Evolutionary conservation across 2,797 vertebrate genomes (phyloP).

Genomic region (Gymnoscopelus microlampas): DNA sequence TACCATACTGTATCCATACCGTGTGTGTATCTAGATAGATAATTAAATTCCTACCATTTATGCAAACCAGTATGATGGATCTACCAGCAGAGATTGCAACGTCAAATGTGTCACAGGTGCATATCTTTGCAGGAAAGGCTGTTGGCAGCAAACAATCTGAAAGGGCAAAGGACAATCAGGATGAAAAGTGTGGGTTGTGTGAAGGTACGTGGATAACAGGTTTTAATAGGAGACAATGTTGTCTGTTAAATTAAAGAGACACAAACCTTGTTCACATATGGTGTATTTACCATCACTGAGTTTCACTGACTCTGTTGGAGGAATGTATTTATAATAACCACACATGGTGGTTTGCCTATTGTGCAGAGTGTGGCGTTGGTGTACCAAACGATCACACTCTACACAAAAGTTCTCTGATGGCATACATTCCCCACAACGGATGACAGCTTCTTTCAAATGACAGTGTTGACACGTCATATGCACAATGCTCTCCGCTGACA

Average conservation of each 20-base stretch:
- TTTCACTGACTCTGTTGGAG: constrained; percentile 7
- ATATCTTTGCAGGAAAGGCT: constrained; percentile 18
- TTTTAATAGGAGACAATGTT: background rate
- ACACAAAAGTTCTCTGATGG: constrained; percentile 7
- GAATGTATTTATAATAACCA: constrained; percentile 4
- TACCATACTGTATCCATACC: background rate
- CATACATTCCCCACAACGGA: constrained; percentile 26
- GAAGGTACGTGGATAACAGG: background rate
- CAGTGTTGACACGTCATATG: constrained; percentile 8
- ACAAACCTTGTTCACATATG: background rate
- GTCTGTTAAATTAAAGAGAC: constrained; percentile 1
- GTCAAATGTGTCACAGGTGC: constrained; percentile 20
- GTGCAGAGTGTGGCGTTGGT: constrained; percentile 10
- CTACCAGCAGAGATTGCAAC: constrained; percentile 8
- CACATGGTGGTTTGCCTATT: constrained; percentile 10
- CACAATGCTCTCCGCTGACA: constrained; percentile 2
- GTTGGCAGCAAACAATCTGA: constrained; percentile 30
- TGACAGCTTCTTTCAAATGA: constrained; percentile 8
- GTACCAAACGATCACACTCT: constrained; percentile 4
- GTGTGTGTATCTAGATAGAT: no score
- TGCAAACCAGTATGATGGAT: constrained; percentile 6
- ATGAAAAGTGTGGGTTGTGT: constrained; percentile 1
- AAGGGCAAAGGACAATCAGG: constrained; percentile 12
- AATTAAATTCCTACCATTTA: background rate
- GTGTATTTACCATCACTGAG: constrained; percentile 9